Evolutionary conservation across 2,888 invertebrate species (phyloP).

Genomic region (Eupithecia pulchellata): DNA sequence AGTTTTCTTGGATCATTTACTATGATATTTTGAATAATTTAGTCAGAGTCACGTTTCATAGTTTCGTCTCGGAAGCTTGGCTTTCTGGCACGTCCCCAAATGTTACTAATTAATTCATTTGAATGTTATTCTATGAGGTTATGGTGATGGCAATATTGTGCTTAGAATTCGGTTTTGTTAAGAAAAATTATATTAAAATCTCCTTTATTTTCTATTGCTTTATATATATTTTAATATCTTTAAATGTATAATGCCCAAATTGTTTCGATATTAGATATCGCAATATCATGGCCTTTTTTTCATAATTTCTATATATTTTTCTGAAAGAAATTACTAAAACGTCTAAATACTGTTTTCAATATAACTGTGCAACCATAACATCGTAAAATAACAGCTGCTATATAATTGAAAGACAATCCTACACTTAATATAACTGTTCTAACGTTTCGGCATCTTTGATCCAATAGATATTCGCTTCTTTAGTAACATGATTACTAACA

Average conservation of each 20-base stretch:
- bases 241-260: background rate
- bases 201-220: background rate
- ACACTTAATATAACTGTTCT: conserved; percentile 28
- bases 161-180: background rate
- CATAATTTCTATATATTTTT: background rate
- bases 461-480: conserved; percentile 1
- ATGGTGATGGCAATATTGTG: conserved; percentile 9
- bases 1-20: conserved; percentile 48
- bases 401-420: conserved; percentile 31
- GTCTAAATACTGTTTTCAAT: conserved; percentile 31
- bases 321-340: conserved; percentile 19
- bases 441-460: conserved; percentile 30
- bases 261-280: background rate
- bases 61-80: conserved; percentile 36
- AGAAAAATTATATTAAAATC: background rate
- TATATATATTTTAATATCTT: background rate
- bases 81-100: conserved; percentile 56
- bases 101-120: conserved; percentile 25
- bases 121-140: conserved; percentile 15
- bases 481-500: conserved; percentile 17
- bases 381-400: conserved; percentile 30
- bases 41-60: conserved; percentile 43
- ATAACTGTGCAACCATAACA: conserved; percentile 34
- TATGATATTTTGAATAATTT: conserved; percentile 42
- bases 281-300: background rate